Percentiles rank a stretch among this genome's conserved stretches.
Conservation (phyloP, 1,140 invertebrate species). For the Apis mellifera region DNA sequence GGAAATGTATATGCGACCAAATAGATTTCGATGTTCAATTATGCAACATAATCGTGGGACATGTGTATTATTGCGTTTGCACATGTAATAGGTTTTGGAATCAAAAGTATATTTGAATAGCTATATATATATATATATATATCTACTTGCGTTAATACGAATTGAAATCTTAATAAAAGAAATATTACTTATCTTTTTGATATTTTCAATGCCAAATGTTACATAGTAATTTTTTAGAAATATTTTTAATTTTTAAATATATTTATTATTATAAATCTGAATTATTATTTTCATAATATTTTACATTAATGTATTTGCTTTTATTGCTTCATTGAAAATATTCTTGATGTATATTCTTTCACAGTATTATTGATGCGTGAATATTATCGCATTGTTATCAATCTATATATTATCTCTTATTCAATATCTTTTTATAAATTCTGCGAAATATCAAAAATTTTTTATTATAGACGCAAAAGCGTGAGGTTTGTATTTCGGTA, state of each 20-base stretch:
- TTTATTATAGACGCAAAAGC: conserved; percentile 42
- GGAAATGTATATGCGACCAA: conserved; percentile 7
- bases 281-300: not conserved
- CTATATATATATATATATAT: no score
- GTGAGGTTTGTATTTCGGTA: conserved; percentile 19
- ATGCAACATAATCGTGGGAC: conserved; percentile 23
- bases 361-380: conserved; percentile 16
- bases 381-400: conserved; percentile 51
- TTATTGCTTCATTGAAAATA: conserved; percentile 7
- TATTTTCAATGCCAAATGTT: not conserved
- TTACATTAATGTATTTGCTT: not conserved
- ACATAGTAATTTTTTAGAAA: conserved; percentile 1
- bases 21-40: conserved; percentile 29
- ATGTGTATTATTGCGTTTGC: no score
- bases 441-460: conserved; percentile 47
- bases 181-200: not conserved
- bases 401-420: conserved; percentile 54
- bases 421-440: conserved; percentile 36
- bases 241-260: not conserved
- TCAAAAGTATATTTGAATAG: not conserved
- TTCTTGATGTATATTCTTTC: not conserved
- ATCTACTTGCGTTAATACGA: not conserved
- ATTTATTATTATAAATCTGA: not conserved
- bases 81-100: not conserved
- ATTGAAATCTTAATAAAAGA: not conserved